Evolutionary conservation across 2,113 vertebrate species (phyloP), one percentile per base, ranked within the genome.

Genomic region (Ceyx melanurus): DNA sequence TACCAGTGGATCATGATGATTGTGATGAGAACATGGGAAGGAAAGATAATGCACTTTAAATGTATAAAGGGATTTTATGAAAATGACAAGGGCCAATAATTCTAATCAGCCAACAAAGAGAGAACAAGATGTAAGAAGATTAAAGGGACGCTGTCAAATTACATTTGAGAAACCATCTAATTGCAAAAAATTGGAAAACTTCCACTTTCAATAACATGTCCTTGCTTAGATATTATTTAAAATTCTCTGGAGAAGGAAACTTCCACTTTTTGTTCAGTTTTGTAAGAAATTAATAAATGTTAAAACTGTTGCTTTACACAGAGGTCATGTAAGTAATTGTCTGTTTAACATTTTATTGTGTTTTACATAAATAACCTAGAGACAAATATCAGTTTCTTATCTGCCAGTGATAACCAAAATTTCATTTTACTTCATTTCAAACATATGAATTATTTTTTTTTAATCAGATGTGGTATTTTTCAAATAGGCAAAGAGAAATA

Each of bases 51-150:
- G 10, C 6, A 20, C 10, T 87, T 54, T 70, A 79, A 93, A 82
- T 56, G 14, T 70, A 50, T 46, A 73, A 85, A 76, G 19, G 31
- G 67, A 87, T 80, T 66, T 84, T 42, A 87, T 82, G 51, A 91
- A 76, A 84, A 82, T 68, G 9, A 73, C 74, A 89, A 70, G 31
- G 37, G 31, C 8, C 3, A 74, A 71, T 87, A 46, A 85, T 93
- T 80, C 33, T 73, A 96, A 92, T 89, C 85, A 91, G 43, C 21
- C 13, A 82, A 86, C 40, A 90, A 92, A 88, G 70, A 90, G 75
- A 86, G 62, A 94, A 88, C 22, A 83, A 58, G 81, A 51, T 75
- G 45, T 72, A 88, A 72, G 80, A 70, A 6, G 23, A 82, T 87
- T 92, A 88, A 93, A 94, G 28, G 13, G 62, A 94, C 26, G 23